These are phyloP conservation scores for Patiria pectinifera DNA, from an alignment of 53 echinoderm and acorn worm species.

Conservation along the genomic window DNA sequence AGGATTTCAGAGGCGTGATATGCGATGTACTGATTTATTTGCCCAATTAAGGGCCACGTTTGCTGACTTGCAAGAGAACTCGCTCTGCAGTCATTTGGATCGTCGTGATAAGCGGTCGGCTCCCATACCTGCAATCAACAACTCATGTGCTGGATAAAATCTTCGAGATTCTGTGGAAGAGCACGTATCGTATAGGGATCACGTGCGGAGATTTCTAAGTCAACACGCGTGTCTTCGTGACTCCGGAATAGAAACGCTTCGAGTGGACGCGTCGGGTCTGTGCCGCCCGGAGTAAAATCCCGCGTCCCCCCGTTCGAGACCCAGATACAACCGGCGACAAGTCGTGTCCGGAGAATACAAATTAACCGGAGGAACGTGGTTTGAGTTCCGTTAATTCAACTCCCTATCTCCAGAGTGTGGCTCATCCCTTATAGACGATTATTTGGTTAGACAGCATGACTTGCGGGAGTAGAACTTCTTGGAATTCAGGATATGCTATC, in stretches of 20 bases:
- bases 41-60: too few species aligned
- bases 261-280: slow-evolving; percentile 2
- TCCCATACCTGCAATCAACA: not conserved
- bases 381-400: not conserved
- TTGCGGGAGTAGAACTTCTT: not conserved
- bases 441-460: not conserved
- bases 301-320: not conserved
- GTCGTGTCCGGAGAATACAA: slow-evolving; percentile 1
- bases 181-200: not conserved
- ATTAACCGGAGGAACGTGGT: not conserved
- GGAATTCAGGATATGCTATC: not conserved
- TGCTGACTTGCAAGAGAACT: not conserved
- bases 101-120: not conserved
- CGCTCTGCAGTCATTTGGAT: not conserved
- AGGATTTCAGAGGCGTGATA: not conserved
- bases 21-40: too few species aligned
- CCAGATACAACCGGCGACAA: not conserved
- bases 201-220: not conserved
- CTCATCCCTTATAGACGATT: not conserved
- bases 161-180: not conserved
- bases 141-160: not conserved
- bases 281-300: not conserved
- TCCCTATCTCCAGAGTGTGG: not conserved
- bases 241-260: not conserved
- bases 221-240: not conserved